Conservation (phyloP, 92 coral and sea anemone genomes). For the Epizoanthus ramosus region DNA sequence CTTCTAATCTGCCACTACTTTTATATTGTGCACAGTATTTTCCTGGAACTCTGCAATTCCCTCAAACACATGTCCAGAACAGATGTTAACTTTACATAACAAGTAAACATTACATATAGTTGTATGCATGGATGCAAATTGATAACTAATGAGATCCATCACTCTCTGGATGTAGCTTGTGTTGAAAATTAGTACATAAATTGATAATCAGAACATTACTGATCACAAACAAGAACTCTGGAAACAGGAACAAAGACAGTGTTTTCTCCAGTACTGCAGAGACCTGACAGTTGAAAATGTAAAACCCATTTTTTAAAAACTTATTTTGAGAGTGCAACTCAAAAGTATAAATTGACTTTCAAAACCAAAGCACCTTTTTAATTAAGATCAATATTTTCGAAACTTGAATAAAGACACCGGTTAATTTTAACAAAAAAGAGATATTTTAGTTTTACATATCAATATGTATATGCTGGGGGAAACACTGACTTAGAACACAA, state of each 20-base stretch:
- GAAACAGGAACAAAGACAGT: neutral
- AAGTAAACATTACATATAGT: neutral
- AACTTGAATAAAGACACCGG: no score
- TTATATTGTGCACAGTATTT: neutral
- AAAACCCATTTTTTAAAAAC: no score
- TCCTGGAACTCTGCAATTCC: neutral
- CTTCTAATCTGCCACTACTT: neutral
- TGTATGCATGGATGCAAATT: no score
- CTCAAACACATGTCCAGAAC: neutral
- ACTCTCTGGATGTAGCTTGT: neutral
- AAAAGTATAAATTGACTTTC: no score
- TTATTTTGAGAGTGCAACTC: no score
- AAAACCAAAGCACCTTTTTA: no score
- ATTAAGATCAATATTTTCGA: no score
- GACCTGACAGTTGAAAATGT: neutral
- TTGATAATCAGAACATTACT: neutral
- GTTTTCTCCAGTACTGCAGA: neutral
- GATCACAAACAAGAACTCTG: neutral
- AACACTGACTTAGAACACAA: no score
- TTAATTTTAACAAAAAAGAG: no score
- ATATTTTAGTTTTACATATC: no score
- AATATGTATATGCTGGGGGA: no score
- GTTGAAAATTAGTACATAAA: neutral
- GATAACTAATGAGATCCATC: no score
- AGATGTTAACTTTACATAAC: neutral